These are phyloP conservation scores for Grus americana DNA, from an alignment of 2,113 vertebrate species.

Conservation along the genomic window DNA sequence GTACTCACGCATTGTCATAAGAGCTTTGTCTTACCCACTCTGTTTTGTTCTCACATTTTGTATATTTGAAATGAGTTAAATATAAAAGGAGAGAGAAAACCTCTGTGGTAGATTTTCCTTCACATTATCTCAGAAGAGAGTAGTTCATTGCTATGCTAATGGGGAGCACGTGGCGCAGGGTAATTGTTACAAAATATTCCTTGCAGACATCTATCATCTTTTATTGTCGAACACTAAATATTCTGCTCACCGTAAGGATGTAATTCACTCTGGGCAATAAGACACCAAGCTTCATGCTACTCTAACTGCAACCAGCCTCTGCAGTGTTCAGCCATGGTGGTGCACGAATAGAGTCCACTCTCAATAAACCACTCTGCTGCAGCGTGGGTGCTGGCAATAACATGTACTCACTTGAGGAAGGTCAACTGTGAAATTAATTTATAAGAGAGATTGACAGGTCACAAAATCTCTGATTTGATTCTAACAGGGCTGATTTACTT, in stretches of 20 bases:
- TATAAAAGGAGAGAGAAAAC: neutral
- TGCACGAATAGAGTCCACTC: neutral
- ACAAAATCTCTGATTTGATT: neutral
- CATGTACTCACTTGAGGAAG: neutral
- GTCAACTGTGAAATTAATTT: neutral
- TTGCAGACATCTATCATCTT: slow-evolving; percentile 11
- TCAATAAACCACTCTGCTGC: neutral
- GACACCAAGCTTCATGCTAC: neutral
- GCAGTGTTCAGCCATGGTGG: neutral
- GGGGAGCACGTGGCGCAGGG: neutral
- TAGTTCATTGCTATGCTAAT: neutral
- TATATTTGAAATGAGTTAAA: neutral
- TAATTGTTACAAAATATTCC: slow-evolving; percentile 11
- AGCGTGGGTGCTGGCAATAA: neutral
- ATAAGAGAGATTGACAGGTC: neutral
- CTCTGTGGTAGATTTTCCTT: neutral
- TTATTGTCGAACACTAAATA: neutral
- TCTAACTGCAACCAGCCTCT: neutral
- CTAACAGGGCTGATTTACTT: neutral
- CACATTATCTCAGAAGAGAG: neutral
- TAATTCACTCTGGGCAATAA: neutral
- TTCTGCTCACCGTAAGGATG: neutral
- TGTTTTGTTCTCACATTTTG: neutral
- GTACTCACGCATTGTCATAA: neutral
- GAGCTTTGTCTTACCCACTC: neutral